These are phyloP conservation scores for Tuberolachnus salignus DNA, from an alignment of 2,888 invertebrate species.

Conservation along the genomic window DNA sequence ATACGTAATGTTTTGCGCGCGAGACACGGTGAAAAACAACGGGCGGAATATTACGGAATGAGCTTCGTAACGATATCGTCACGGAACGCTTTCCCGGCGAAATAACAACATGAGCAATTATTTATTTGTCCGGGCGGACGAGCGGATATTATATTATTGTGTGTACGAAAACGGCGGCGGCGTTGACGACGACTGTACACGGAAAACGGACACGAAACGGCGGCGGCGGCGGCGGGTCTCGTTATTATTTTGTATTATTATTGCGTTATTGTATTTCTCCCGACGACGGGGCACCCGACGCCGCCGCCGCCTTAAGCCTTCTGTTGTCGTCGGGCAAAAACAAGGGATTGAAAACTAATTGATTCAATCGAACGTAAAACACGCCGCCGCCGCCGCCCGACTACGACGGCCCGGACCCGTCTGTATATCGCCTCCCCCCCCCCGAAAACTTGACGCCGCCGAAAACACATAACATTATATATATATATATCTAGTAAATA, in stretches of 20 bases:
- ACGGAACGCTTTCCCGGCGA: slow-evolving; percentile 24
- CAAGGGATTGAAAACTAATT: slow-evolving; percentile 58
- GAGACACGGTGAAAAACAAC: background rate
- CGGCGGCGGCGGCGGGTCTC: slow-evolving; percentile 15
- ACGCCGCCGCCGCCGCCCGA: slow-evolving; percentile 54
- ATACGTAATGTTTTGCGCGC: no score
- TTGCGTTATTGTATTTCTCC: background rate
- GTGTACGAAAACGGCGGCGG: background rate
- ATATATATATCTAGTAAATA: no score
- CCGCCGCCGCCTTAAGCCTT: slow-evolving; percentile 45
- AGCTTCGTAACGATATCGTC: slow-evolving; percentile 51
- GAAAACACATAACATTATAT: no score
- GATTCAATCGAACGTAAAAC: slow-evolving; percentile 60
- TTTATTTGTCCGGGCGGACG: slow-evolving; percentile 1
- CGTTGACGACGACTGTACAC: background rate
- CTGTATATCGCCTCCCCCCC: background rate
- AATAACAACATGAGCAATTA: slow-evolving; percentile 52
- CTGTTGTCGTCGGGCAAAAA: slow-evolving; percentile 54
- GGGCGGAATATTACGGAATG: slow-evolving; percentile 20
- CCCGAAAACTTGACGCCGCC: no score
- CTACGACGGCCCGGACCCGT: background rate
- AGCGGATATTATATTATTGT: background rate
- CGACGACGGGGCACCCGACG: background rate
- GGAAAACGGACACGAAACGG: slow-evolving; percentile 48
- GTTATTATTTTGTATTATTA: slow-evolving; percentile 40